phyloP scores from a whole-genome alignment of 2,888 invertebrate genomes.

The Calameuta idolon region DNA sequence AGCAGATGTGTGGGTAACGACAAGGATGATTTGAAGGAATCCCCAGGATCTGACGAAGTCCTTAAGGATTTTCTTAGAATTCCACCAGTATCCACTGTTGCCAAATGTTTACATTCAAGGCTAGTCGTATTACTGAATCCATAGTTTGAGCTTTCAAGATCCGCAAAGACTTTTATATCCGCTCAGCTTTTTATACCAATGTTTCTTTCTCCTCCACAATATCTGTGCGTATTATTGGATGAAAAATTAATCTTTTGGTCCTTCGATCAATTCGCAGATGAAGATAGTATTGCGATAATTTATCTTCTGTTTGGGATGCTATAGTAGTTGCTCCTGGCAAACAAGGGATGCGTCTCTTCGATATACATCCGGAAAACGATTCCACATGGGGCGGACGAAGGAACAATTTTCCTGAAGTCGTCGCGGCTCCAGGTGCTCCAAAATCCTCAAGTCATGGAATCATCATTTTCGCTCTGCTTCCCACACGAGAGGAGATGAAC shows the following conservation, averaged over 20 bases:
- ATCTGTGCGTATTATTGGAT: background rate
- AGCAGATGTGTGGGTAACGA: background rate
- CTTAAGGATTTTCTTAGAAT: background rate
- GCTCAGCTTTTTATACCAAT: background rate
- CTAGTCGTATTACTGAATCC: background rate
- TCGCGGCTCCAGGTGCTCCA: background rate
- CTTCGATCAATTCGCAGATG: background rate
- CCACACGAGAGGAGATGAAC: conserved; percentile 7
- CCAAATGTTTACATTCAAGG: background rate
- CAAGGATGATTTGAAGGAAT: conserved; percentile 1
- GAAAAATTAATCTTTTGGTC: background rate
- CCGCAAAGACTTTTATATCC: background rate
- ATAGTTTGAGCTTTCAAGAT: background rate
- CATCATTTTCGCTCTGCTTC: background rate
- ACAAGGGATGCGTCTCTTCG: background rate
- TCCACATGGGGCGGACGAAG: background rate
- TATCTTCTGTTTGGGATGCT: background rate
- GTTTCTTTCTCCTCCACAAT: background rate
- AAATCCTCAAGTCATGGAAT: background rate
- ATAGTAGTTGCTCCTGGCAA: background rate
- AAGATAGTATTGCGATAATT: background rate
- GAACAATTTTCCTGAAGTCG: background rate
- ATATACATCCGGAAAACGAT: background rate
- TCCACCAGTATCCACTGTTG: background rate
- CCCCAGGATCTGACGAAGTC: background rate